Conservation (phyloP, 2,797 vertebrate genomes). For the Iguana delicatissima region DNA sequence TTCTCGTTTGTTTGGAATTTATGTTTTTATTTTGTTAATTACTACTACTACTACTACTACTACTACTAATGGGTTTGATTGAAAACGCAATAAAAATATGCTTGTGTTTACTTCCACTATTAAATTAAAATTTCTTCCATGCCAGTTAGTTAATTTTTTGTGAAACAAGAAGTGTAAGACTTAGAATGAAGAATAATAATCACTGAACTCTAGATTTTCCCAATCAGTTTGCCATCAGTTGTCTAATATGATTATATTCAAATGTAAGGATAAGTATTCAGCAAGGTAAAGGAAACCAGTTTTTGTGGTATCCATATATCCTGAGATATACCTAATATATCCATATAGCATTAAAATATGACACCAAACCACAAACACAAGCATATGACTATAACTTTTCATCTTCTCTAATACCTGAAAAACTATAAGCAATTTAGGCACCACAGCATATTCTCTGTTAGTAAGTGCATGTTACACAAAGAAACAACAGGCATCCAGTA, state of each 20-base stretch:
- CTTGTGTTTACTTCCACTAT: not conserved
- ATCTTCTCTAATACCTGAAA: not conserved
- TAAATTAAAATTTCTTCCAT: not conserved
- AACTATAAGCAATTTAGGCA: not conserved
- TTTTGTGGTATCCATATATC: not conserved
- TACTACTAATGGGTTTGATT: not conserved
- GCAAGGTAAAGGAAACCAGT: not conserved
- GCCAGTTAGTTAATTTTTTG: not conserved
- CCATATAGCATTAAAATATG: not conserved
- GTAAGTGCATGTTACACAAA: not conserved
- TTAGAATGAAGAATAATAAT: not conserved
- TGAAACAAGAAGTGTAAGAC: not conserved
- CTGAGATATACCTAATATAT: not conserved
- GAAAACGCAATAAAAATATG: not conserved
- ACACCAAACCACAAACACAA: not conserved
- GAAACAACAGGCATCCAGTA: not conserved
- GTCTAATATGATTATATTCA: not conserved
- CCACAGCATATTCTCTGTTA: not conserved
- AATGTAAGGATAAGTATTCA: not conserved
- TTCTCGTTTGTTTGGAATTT: not conserved
- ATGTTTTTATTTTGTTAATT: not conserved
- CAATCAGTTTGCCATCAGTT: not conserved
- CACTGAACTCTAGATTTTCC: not conserved
- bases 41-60: too few relatives aligned
- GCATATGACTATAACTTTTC: not conserved